Conservation (phyloP, 2,113 vertebrate species). For the Trematocara unimaculatum region DNA sequence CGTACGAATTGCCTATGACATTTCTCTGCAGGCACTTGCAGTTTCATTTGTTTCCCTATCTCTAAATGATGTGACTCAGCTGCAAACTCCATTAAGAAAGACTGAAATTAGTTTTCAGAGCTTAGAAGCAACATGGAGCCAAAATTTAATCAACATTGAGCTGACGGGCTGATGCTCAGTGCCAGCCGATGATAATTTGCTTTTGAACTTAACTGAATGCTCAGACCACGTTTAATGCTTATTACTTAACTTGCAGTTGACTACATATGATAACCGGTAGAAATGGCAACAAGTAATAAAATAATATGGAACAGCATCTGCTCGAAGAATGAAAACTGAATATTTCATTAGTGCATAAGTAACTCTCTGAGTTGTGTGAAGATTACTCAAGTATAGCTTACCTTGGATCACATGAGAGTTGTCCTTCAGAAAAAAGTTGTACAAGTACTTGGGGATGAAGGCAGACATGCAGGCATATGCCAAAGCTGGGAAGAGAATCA, state of each 20-base stretch:
- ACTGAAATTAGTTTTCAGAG: conserved; percentile 54
- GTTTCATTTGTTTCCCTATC: conserved; percentile 50
- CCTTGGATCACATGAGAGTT: conserved; percentile 99
- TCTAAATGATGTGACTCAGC: conserved; percentile 49
- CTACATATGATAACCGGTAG: not conserved
- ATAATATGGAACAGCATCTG: not conserved
- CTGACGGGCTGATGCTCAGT: conserved; percentile 20
- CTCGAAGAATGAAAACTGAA: not conserved
- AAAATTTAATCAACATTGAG: conserved; percentile 54
- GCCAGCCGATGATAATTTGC: conserved; percentile 23
- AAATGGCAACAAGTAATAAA: not conserved
- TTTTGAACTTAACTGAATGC: conserved; percentile 26
- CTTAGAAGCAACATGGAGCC: conserved; percentile 39
- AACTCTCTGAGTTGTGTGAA: not conserved
- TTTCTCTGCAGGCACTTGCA: conserved; percentile 43
- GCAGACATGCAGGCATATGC: conserved; percentile 98
- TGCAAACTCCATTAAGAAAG: conserved; percentile 51
- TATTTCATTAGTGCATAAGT: not conserved
- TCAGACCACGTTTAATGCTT: not conserved
- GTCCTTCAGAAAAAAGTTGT: conserved; percentile 99
- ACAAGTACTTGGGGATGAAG: conserved; percentile 98
- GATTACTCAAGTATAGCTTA: conserved; percentile 53
- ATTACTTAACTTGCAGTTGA: conserved; percentile 9
- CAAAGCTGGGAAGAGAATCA: conserved; percentile 73
- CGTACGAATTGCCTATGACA: conserved; percentile 29